Conservation (phyloP, 2,888 invertebrate species). For the Dolichomitus sp. region DNA sequence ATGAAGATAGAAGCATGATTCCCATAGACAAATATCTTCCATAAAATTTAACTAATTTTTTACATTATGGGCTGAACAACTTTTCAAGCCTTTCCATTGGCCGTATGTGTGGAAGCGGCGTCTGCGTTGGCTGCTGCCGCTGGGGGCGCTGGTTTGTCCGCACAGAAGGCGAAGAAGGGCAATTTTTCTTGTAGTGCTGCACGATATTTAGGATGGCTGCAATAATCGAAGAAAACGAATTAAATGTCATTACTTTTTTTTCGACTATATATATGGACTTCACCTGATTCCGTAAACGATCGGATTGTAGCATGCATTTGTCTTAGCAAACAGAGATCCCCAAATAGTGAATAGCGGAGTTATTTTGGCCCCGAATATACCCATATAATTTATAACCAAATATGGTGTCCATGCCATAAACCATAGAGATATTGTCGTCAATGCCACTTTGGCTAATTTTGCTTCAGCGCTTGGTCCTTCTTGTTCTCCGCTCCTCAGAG, state of each 20-base stretch:
- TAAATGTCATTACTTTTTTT: neutral
- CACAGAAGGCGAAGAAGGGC: slow-evolving; percentile 90
- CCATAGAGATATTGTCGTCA: slow-evolving; percentile 89
- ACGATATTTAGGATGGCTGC: slow-evolving; percentile 93
- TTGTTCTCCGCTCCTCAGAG: slow-evolving; percentile 87
- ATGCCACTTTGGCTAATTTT: slow-evolving; percentile 88
- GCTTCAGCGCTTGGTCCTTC: slow-evolving; percentile 88
- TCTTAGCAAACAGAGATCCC: slow-evolving; percentile 94
- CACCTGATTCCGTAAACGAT: slow-evolving; percentile 88
- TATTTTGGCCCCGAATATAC: slow-evolving; percentile 92
- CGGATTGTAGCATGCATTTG: slow-evolving; percentile 87
- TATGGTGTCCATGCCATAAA: slow-evolving; percentile 91
- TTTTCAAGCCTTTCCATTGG: slow-evolving; percentile 63
- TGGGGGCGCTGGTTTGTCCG: slow-evolving; percentile 89
- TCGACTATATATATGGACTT: slow-evolving; percentile 36
- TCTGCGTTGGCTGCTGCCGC: slow-evolving; percentile 68
- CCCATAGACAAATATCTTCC: no score
- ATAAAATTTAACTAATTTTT: no score
- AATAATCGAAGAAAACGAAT: slow-evolving; percentile 69
- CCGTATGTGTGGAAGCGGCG: slow-evolving; percentile 64
- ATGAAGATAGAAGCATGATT: no score
- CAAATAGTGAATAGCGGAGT: slow-evolving; percentile 94
- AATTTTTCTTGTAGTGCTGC: slow-evolving; percentile 92
- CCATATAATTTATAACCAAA: slow-evolving; percentile 92
- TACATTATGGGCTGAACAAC: no score